Evolutionary conservation across 1,140 invertebrate species (phyloP), one percentile per base, ranked within the genome.

Genomic region (Pectinophora gossypiella): DNA sequence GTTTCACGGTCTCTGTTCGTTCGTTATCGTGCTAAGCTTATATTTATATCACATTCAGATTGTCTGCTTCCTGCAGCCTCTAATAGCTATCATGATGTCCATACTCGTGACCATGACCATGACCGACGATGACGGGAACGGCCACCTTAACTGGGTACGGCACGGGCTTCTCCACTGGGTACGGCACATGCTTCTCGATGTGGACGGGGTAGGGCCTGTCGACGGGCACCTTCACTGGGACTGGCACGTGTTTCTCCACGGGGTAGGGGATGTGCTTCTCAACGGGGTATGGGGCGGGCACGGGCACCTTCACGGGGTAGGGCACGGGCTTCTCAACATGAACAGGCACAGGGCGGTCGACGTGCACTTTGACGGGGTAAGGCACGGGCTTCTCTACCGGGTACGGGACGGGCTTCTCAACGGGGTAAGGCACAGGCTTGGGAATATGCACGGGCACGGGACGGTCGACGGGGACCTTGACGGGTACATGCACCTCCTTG

Each of bases 391-490:
- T 93, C 64, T 93, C 91, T 13, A 93, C 90, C 59, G 92, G 91
- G 76, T 92, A 91, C 32, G 91, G 92, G 15, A 94, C 90, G 46
- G 92, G 92, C 53, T 93, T 91, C 66, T 92, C 90, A 3, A 93
- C 91, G 32, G 90, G 90, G 54, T 89, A 87, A 40, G 89, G 91
- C 27, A 90, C 83, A 20, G 88, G 90, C 57, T 92, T 93, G 65
- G 92, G 91, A 19, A 94, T 90, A 16, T 93, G 91, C 56, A 94
- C 93, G 27, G 92, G 92, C 79, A 93, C 93, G 2, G 93, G 93
- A 63, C 91, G 91, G 61, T 93, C 93, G 51, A 94, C 92, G 60
- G 88, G 90, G 27, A 94, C 92, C 83, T 92, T 92, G 6, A 93
- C 90, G 5, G 93, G 92, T 56, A 88, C 88, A 35, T 84, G 92